Base-by-base conservation (phyloP, 2,888 invertebrate genomes). In the Lypha dubia region DNA sequence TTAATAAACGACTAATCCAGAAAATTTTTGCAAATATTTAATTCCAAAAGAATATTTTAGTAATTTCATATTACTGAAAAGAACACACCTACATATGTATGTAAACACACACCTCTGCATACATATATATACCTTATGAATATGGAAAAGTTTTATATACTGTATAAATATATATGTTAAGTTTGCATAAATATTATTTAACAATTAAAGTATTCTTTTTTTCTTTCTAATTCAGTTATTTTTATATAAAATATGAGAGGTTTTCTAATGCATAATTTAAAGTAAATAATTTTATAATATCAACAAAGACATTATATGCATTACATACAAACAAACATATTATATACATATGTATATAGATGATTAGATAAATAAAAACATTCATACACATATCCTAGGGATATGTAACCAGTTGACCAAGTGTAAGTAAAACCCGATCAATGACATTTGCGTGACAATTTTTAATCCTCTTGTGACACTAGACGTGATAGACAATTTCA, bases 181-280 rank as follows among this genome's bases (percentile, higher is more conserved):
- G 24, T 60, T 20, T 49, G 38, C 58, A 63, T 56, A 71, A 63
- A 81, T 81, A 81, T 81, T 74, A 15, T 73, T 68, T 15, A 80
- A 68, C 46, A 67, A 80, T 74, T 60, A 60, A 13, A 24, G 46
- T 38, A 38, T 38, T 11, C 9, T 11, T 38, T 62, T n/a, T 56
- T 35, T 65, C 44, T 58, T 67, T 24, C 11, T 20, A 22, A 17
- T 28, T 32, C n/a, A 53, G 8, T 44, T 70, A 11, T 62, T 70
- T 79, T 70, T 60, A 24, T 60, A 49, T 44, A 62, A 35, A 41
- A 49, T 53, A 60, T 68, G 41, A 79, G 17, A 35, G 35, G 8
- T 60, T 73, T 74, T 67, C 74, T 53, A 81, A 81, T 74, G 74
- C 80, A 81, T 81, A 81, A 74, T 74, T 81, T 81, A 81, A 81